These are phyloP conservation scores for Unio pictorum DNA, from an alignment of 2,888 invertebrate species.

Conservation along the genomic window DNA sequence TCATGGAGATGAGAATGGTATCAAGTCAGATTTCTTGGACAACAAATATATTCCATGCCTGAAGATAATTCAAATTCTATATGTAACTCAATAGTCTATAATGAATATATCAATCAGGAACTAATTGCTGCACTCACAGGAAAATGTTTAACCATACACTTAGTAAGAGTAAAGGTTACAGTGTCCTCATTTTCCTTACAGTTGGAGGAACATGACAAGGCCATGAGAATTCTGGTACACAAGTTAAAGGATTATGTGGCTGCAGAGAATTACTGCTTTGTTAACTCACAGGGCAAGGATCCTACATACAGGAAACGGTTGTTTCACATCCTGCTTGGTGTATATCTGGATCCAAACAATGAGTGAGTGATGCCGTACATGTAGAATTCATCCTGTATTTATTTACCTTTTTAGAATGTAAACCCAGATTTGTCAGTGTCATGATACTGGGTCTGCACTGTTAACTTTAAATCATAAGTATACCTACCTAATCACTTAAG, in stretches of 20 bases:
- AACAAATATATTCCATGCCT: too few relatives aligned
- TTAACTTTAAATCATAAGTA: too few relatives aligned
- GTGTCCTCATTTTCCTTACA: slow-evolving; percentile 45
- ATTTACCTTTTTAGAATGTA: too few relatives aligned
- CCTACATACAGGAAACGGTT: slow-evolving; percentile 67
- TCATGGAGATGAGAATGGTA: too few relatives aligned
- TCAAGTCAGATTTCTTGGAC: too few relatives aligned
- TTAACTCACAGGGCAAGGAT: slow-evolving; percentile 68
- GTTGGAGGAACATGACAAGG: slow-evolving; percentile 75
- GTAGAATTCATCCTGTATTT: too few relatives aligned
- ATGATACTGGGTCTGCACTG: too few relatives aligned
- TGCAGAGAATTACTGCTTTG: slow-evolving; percentile 74
- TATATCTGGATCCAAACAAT: slow-evolving; percentile 71
- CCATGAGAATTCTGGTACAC: slow-evolving; percentile 73
- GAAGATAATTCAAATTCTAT: too few relatives aligned
- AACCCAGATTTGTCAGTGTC: too few relatives aligned
- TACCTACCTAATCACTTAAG: too few relatives aligned
- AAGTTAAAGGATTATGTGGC: slow-evolving; percentile 73
- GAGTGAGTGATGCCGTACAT: slow-evolving; percentile 54
- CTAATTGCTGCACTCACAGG: not conserved
- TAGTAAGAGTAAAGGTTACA: not conserved
- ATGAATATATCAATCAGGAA: too few relatives aligned
- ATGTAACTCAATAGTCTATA: too few relatives aligned
- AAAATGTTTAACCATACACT: not conserved
- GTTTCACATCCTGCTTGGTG: slow-evolving; percentile 71